These are phyloP conservation scores for Lycia hirtaria DNA, from an alignment of 2,888 invertebrate species.

Conservation along the genomic window DNA sequence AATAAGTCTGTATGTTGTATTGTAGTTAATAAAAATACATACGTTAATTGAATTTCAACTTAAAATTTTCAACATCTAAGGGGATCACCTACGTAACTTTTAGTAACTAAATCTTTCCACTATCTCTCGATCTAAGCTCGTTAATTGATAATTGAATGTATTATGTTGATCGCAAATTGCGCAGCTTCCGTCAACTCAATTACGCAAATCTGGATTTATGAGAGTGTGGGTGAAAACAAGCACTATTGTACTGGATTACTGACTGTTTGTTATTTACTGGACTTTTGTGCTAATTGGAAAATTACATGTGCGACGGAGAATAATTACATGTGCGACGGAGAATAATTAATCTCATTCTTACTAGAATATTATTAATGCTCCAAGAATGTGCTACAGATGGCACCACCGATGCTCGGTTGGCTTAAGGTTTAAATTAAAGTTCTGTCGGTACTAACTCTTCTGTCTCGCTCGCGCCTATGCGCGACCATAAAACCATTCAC, in stretches of 20 bases:
- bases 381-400: too few relatives aligned
- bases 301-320: background rate
- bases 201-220: slow-evolving; percentile 29
- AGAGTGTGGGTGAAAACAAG: slow-evolving; percentile 23
- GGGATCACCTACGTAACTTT: too few relatives aligned
- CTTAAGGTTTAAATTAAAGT: too few relatives aligned
- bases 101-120: background rate
- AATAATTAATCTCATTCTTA: background rate
- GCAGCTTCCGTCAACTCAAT: slow-evolving; percentile 25
- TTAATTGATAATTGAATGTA: slow-evolving; percentile 23
- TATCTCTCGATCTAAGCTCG: slow-evolving; percentile 8
- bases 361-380: background rate
- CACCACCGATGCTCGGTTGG: too few relatives aligned
- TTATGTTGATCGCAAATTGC: slow-evolving; percentile 13
- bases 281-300: background rate
- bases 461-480: too few relatives aligned
- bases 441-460: too few relatives aligned
- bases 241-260: slow-evolving; percentile 1
- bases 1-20: too few relatives aligned
- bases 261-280: slow-evolving; percentile 1
- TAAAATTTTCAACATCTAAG: too few relatives aligned
- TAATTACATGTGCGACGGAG: too few relatives aligned
- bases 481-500: too few relatives aligned
- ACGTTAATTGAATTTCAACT: too few relatives aligned
- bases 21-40: too few relatives aligned